Percentiles rank a stretch among this genome's conserved stretches.
These are phyloP conservation scores for Lordiphosa andalusiaca DNA, from an alignment of 2,888 invertebrate species.

Conservation along the genomic window DNA sequence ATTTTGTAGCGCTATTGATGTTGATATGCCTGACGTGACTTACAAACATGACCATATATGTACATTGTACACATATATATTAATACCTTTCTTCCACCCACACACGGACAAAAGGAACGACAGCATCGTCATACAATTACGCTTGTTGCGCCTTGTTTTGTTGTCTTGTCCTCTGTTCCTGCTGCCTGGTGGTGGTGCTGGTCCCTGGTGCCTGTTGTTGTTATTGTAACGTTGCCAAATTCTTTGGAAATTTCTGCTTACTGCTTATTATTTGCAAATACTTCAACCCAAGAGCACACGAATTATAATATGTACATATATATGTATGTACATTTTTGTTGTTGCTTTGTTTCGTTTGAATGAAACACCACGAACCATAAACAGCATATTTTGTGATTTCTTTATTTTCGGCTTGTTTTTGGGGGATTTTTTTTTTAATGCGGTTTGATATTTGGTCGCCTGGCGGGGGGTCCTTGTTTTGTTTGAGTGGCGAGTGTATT, in stretches of 20 bases:
- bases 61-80: conserved; percentile 26
- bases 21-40: conserved; percentile 57
- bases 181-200: conserved; percentile 2
- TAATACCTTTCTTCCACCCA: conserved; percentile 42
- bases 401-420: conserved; percentile 1
- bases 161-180: conserved; percentile 24
- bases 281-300: conserved; percentile 32
- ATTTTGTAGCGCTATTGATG: conserved; percentile 44
- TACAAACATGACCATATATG: conserved; percentile 8
- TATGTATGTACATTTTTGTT: no score
- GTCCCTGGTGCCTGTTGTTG: conserved; percentile 19
- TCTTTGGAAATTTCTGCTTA: conserved; percentile 37
- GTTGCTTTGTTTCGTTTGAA: not conserved
- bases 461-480: no score
- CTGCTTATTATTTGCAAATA: conserved; percentile 46
- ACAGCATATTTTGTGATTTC: conserved; percentile 5
- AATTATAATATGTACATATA: conserved; percentile 3
- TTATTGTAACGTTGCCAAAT: conserved; percentile 44
- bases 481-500: no score
- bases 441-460: no score
- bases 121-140: conserved; percentile 57
- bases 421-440: no score
- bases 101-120: conserved; percentile 2
- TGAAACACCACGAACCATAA: no score
- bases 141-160: conserved; percentile 56